These are phyloP conservation scores for Omphaloscelis lunosa DNA, from an alignment of 2,888 invertebrate genomes.

Conservation along the genomic window DNA sequence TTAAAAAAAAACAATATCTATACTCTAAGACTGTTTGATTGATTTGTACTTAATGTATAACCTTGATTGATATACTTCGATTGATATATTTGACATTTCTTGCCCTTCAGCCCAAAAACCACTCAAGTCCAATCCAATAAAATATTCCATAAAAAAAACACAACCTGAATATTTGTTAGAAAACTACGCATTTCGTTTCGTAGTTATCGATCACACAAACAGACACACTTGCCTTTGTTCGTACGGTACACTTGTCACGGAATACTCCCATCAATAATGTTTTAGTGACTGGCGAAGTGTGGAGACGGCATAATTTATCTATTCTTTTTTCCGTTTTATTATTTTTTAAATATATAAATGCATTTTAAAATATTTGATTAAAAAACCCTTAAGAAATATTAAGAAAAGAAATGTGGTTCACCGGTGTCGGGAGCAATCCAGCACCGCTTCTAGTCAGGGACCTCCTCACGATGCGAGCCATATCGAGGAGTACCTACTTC, in stretches of 20 bases:
- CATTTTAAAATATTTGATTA: too few relatives aligned
- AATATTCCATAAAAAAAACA: constrained; percentile 36
- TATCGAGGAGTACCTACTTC: too few relatives aligned
- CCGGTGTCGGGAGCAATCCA: too few relatives aligned
- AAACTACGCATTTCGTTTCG: constrained; percentile 53
- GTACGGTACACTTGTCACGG: constrained; percentile 84
- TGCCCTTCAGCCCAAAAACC: not conserved
- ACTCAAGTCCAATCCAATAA: constrained; percentile 12
- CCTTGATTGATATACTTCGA: not conserved
- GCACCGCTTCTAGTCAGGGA: too few relatives aligned
- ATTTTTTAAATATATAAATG: not conserved
- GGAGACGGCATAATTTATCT: constrained; percentile 69
- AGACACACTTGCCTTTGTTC: constrained; percentile 76
- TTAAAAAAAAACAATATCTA: too few relatives aligned
- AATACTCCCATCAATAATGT: constrained; percentile 88
- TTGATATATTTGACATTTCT: not conserved
- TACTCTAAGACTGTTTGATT: not conserved
- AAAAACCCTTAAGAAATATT: too few relatives aligned
- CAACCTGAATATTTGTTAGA: constrained; percentile 42
- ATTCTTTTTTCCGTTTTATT: not conserved
- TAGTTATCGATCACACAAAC: constrained; percentile 81
- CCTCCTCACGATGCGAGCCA: too few relatives aligned
- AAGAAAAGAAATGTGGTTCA: too few relatives aligned
- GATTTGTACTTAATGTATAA: not conserved
- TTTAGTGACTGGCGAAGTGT: constrained; percentile 65